Evolutionary conservation across 2,797 vertebrate genomes (phyloP).

Genomic region (Novumbra hubbsi): DNA sequence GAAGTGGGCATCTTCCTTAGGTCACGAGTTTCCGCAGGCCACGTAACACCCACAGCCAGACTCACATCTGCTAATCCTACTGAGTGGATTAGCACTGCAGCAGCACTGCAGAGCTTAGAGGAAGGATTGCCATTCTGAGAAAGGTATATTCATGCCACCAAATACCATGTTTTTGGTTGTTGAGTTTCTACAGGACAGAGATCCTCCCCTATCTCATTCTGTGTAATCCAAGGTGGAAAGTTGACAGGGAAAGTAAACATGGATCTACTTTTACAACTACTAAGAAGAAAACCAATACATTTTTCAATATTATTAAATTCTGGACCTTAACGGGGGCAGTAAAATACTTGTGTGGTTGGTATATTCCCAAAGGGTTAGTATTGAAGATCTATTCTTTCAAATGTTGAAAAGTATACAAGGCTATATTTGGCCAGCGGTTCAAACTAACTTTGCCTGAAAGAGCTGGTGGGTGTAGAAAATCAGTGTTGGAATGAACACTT

Average conservation of each 20-base stretch:
- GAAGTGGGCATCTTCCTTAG: too few relatives aligned
- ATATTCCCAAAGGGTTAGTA: background rate
- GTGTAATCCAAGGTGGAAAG: too few relatives aligned
- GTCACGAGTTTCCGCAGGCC: background rate
- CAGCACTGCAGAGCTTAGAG: background rate
- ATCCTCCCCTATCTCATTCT: too few relatives aligned
- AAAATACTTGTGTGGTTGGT: background rate
- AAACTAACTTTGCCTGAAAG: background rate
- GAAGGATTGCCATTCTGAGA: background rate
- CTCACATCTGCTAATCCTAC: slow-evolving; percentile 6
- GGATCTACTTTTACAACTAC: background rate
- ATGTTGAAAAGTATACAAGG: background rate
- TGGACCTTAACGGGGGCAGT: background rate
- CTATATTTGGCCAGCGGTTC: background rate
- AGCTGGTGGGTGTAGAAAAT: background rate
- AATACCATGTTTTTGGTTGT: too few relatives aligned
- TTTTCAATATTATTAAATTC: background rate
- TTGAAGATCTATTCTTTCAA: background rate
- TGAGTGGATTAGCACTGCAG: slow-evolving; percentile 12
- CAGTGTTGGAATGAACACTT: background rate
- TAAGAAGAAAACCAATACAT: background rate
- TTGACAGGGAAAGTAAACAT: background rate
- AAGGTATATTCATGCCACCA: background rate
- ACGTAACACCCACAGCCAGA: background rate
- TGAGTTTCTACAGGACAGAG: too few relatives aligned